phyloP scores from a whole-genome alignment of 2,888 invertebrate genomes.

The Trypoxylon attenuatum region DNA sequence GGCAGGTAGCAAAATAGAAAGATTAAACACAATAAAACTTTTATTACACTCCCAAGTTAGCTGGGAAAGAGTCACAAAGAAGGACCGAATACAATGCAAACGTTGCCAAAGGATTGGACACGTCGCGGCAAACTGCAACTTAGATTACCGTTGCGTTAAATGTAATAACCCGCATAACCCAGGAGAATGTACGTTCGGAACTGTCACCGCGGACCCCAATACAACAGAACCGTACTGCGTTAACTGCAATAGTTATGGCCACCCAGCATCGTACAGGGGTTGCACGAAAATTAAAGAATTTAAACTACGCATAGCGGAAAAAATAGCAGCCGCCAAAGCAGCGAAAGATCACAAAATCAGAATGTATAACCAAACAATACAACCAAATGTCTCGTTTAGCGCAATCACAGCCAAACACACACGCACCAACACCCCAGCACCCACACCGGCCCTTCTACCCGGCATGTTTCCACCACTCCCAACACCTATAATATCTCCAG shows the following conservation, averaged over 20 bases:
- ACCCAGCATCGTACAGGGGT: slow-evolving; percentile 6
- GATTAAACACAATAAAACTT: too few relatives aligned
- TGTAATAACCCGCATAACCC: neutral
- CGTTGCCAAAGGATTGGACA: slow-evolving; percentile 1
- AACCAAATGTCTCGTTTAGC: too few relatives aligned
- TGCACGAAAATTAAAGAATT: neutral
- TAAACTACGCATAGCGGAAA: neutral
- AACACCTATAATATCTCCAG: too few relatives aligned
- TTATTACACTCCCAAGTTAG: neutral
- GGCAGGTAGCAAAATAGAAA: too few relatives aligned
- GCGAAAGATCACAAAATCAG: neutral
- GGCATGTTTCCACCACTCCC: too few relatives aligned
- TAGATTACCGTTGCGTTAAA: neutral
- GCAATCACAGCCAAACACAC: too few relatives aligned
- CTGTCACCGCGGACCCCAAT: too few relatives aligned
- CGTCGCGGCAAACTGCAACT: neutral
- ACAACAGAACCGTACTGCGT: neutral
- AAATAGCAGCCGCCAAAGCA: neutral
- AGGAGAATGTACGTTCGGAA: neutral
- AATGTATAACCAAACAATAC: neutral
- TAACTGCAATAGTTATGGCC: neutral
- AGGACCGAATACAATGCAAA: slow-evolving; percentile 5
- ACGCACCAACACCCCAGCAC: too few relatives aligned
- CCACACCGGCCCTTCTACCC: too few relatives aligned
- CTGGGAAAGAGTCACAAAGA: too few relatives aligned